phyloP scores from a whole-genome alignment of 2,888 invertebrate species.

The Steromphala cineraria region DNA sequence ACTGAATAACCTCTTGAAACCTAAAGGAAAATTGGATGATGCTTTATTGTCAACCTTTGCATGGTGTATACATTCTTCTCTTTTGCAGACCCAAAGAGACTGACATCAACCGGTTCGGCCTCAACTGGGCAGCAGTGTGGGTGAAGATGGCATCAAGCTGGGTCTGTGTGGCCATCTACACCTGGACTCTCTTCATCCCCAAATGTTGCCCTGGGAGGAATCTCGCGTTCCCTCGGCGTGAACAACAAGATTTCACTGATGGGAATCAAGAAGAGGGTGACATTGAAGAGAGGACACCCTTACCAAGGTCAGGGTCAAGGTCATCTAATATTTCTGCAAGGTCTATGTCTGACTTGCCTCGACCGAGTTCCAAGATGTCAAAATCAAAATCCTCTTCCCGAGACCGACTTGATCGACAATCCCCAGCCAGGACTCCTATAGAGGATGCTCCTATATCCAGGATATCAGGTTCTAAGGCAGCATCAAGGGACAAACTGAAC shows the following conservation, averaged over 20 bases:
- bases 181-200: constrained; percentile 73
- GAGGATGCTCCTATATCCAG: neutral
- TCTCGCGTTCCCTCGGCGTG: constrained; percentile 30
- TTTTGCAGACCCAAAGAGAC: constrained; percentile 73
- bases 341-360: neutral
- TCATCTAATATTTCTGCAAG: neutral
- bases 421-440: neutral
- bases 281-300: neutral
- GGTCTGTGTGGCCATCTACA: constrained; percentile 75
- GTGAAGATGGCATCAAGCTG: constrained; percentile 77
- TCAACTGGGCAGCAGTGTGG: constrained; percentile 77
- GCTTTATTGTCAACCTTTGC: too few relatives aligned
- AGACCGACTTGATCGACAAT: neutral
- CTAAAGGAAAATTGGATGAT: too few relatives aligned
- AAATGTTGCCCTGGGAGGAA: constrained; percentile 49
- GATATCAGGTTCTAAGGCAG: neutral
- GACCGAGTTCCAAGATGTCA: neutral
- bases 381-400: neutral
- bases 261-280: neutral
- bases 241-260: constrained; percentile 18
- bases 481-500: neutral
- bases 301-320: neutral
- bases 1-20: too few relatives aligned
- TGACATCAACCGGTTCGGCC: constrained; percentile 73
- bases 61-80: neutral